A percentile compares a stretch with the other conserved stretches of the same genome.
These are phyloP conservation scores for Pardosa pseudoannulata DNA, from an alignment of 2,888 invertebrate genomes.

Conservation along the genomic window DNA sequence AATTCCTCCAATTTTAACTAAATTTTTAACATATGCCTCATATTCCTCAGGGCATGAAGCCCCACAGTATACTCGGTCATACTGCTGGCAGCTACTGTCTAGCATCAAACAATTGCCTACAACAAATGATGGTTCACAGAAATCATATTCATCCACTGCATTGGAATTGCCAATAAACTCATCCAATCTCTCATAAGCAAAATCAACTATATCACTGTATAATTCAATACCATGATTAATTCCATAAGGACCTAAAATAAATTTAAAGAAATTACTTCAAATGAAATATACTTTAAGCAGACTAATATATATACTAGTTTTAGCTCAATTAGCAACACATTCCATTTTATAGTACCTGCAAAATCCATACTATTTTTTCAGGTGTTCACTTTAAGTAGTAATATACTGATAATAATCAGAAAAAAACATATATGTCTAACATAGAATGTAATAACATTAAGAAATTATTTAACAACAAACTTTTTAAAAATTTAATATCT, in stretches of 20 bases:
- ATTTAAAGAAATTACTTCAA: no score
- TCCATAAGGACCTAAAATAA: slow-evolving; percentile 81
- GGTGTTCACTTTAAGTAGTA: no score
- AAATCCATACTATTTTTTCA: no score
- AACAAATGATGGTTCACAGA: slow-evolving; percentile 88
- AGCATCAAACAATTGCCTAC: slow-evolving; percentile 84
- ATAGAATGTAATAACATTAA: no score
- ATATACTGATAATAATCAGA: no score
- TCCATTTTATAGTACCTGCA: no score
- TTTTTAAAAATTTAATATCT: no score
- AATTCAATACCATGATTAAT: slow-evolving; percentile 91
- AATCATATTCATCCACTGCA: slow-evolving; percentile 88
- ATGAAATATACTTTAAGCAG: no score
- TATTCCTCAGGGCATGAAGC: slow-evolving; percentile 87
- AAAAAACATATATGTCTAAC: no score
- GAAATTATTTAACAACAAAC: no score
- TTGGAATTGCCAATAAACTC: slow-evolving; percentile 84
- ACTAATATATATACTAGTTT: no score
- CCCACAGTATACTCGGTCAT: slow-evolving; percentile 93
- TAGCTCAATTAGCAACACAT: no score
- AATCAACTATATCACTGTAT: slow-evolving; percentile 84
- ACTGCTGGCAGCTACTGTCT: slow-evolving; percentile 81
- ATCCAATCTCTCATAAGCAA: slow-evolving; percentile 84
- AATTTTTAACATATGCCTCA: slow-evolving; percentile 85
- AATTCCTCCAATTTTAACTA: slow-evolving; percentile 86